phyloP scores from a whole-genome alignment of 1,140 invertebrate species.

The Papilio aristodemus region DNA sequence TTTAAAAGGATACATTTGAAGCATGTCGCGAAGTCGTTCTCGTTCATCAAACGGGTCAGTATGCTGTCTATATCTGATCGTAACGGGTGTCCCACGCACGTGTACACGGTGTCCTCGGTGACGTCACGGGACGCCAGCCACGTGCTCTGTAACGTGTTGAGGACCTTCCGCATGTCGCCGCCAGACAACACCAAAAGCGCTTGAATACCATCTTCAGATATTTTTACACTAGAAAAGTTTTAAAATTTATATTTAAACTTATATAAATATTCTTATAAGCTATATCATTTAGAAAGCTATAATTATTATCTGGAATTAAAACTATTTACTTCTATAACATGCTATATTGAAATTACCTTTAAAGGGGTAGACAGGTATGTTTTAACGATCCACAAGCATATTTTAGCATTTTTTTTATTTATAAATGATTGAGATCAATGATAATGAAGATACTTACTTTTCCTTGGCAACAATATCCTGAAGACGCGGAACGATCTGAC shows the following conservation, averaged over 20 bases:
- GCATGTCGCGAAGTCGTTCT: conserved; percentile 87
- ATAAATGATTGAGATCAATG: no score
- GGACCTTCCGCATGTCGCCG: conserved; percentile 99
- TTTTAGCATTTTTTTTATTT: no score
- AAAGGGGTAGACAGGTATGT: no score
- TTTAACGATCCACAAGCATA: no score
- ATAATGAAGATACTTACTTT: conserved; percentile 72
- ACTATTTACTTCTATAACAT: no score
- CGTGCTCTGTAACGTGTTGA: conserved; percentile 98
- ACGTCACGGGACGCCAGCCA: conserved; percentile 92
- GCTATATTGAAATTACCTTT: no score
- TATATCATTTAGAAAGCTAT: no score
- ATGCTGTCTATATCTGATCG: conserved; percentile 94
- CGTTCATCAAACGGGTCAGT: conserved; percentile 93
- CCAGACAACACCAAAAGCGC: conserved; percentile 93
- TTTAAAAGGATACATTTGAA: conserved; percentile 91
- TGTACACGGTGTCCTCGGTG: conserved; percentile 96
- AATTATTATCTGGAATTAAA: no score
- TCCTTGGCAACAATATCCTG: conserved; percentile 93
- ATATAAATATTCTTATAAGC: no score
- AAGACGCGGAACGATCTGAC: conserved; percentile 95
- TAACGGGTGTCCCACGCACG: conserved; percentile 97
- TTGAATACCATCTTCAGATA: conserved; percentile 94
- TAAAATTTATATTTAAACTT: not conserved
- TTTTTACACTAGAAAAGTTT: conserved; percentile 84